Evolutionary conservation across 2,888 invertebrate genomes (phyloP), one percentile per base, ranked within the genome.

Genomic region (Thereva unica): DNA sequence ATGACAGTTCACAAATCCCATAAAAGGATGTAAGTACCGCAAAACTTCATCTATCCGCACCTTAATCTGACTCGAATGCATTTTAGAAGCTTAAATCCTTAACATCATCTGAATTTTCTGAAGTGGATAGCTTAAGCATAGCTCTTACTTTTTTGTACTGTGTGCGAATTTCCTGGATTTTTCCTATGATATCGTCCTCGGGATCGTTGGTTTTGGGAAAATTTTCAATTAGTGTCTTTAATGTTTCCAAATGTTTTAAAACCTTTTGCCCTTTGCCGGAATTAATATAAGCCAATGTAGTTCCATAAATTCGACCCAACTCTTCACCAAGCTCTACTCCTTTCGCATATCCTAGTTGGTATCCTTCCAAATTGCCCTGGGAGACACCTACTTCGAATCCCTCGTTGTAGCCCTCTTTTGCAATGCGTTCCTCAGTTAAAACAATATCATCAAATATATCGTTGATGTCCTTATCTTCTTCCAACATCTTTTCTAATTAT

Each of bases 281-380:
- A 1, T 75, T 65, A 10, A 79, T 74, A 71, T 85, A 82, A 35
- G 84, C 81, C 65, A 85, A 82, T 2, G 87, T 79, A 53, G 85
- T 82, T 4, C 89, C 89, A 56, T 85, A 82, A 74, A 90, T 92
- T 75, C 85, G 87, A 5, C 93, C 93, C 75, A 94, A 79, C 80
- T 92, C 91, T 53, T 87, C 85, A 3, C 92, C 92, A 12, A 93
- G 76, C 76, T 89, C 86, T 61, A 88, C 85, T 7, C 91, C 92
- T 78, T 88, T 86, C 70, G 91, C 89, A 76, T 90, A 91, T 2
- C 93, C 93, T 57, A 88, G 77, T 75, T 87, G 86, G 74, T 85
- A 89, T 9, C 85, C 87, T 73, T 86, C 84, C 12, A 85, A 76
- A 73, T 86, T 88, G 4, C 88, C 90, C 73, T 87, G 84, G 41